phyloP scores from a whole-genome alignment of 2,888 invertebrate genomes.

The Lasioglossum vierecki region DNA sequence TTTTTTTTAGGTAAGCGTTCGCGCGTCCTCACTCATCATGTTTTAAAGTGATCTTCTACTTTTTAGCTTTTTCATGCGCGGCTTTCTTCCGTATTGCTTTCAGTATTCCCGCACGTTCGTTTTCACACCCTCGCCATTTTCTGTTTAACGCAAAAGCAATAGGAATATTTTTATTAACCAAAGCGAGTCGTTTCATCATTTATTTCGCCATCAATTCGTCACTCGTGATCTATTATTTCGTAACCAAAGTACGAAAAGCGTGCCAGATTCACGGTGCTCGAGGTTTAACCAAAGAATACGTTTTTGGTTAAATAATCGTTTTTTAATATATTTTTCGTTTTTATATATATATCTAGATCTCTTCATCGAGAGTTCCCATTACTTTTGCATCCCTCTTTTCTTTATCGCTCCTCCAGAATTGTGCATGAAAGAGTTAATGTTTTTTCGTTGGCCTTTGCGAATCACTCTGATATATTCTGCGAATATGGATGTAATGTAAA shows the following conservation, averaged over 20 bases:
- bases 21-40: neutral
- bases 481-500: neutral
- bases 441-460: constrained; percentile 12
- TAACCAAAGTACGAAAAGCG: neutral
- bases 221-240: neutral
- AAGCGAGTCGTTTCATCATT: neutral
- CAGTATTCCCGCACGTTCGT: neutral
- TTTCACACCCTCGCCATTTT: neutral
- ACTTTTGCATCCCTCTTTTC: constrained; percentile 19
- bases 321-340: constrained; percentile 3
- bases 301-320: constrained; percentile 8
- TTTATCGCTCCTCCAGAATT: neutral
- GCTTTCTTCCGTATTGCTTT: neutral
- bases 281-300: constrained; percentile 39
- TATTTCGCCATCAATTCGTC: neutral
- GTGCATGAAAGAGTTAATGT: constrained; percentile 24
- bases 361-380: constrained; percentile 23
- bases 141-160: constrained; percentile 30
- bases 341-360: constrained; percentile 10
- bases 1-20: constrained; percentile 31
- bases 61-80: constrained; percentile 30
- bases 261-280: constrained; percentile 9
- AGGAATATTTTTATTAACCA: constrained; percentile 1
- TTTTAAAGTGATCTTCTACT: neutral
- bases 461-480: neutral